A percentile compares a stretch with the other conserved stretches of the same genome.
Evolutionary conservation across 2,797 vertebrate genomes (phyloP).

Genomic region (Oreochromis grahami): DNA sequence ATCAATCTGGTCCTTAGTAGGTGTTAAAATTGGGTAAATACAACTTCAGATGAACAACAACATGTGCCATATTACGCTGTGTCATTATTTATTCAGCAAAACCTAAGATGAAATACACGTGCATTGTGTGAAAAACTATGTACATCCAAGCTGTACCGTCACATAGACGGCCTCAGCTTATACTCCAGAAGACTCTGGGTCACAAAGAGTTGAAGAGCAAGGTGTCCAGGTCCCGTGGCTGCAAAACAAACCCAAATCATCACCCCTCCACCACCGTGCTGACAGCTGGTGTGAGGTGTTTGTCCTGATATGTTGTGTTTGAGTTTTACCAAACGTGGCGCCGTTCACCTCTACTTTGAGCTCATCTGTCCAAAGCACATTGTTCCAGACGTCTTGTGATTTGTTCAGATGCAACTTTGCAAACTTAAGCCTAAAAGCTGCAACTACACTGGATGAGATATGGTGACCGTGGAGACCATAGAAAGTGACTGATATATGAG

Average conservation of each 20-base stretch:
- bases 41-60: background rate
- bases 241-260: background rate
- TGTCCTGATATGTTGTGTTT: background rate
- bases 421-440: background rate
- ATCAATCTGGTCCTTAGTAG: background rate
- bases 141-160: background rate
- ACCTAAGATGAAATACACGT: background rate
- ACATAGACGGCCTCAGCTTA: background rate
- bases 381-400: background rate
- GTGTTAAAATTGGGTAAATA: background rate
- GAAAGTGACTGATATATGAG: background rate
- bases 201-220: background rate
- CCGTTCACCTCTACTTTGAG: background rate
- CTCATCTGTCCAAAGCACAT: background rate
- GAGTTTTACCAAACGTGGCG: background rate
- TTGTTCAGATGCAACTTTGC: background rate
- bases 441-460: background rate
- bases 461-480: background rate
- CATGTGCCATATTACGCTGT: background rate
- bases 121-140: background rate
- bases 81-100: background rate
- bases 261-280: background rate
- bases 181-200: background rate
- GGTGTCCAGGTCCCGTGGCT: background rate
- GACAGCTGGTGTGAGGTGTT: background rate